Base-by-base conservation (phyloP, 2,888 invertebrate genomes). In the Galerucella calmariensis region DNA sequence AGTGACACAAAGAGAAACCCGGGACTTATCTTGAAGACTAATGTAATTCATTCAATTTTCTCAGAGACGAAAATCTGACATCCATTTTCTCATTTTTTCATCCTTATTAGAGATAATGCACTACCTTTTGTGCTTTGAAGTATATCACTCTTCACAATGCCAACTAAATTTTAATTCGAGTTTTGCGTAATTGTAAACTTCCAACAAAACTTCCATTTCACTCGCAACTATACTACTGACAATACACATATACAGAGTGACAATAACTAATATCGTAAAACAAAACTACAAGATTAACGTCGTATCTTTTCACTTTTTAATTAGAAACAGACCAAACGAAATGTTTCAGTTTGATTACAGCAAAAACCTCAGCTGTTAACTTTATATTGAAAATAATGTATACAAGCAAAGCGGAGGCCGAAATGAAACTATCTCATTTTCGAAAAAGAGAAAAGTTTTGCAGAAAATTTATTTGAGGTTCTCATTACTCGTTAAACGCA, bases 31-130 rank as follows among this genome's bases (percentile, higher is more conserved):
- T 66, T 48, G 46, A 66, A n/a, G 48, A 56, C 72, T 66, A 72
- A 66, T 72, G 72, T 72, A 66, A 72, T 72, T 72, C 66, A 72
- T 72, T 72, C 58, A 72, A 72, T 67, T 72, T 58, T 56, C 59
- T 72, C 56, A 46, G 66, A 72, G 58, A 65, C 63, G 66, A 72
- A 72, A 72, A 67, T 72, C 59, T 72, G 59, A 59, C 72, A 71
- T 72, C 59, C 65, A 51, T 59, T 58, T 72, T 72, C 66, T 59
- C 59, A 72, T 66, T 66, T 72, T 65, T 72, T 72, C 66, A 44
- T 72, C 66, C 66, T 72, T 66, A 72, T 72, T 72, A 72, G 59
- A 72, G 72, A 58, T 71, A 71, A 71, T 71, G 71, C 71, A 71
- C 71, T 71, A 66, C 48, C 72, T 67, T 72, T 72, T 72, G 67